Evolutionary conservation across 2,888 invertebrate genomes (phyloP).

Genomic region (Mythimna albipuncta): DNA sequence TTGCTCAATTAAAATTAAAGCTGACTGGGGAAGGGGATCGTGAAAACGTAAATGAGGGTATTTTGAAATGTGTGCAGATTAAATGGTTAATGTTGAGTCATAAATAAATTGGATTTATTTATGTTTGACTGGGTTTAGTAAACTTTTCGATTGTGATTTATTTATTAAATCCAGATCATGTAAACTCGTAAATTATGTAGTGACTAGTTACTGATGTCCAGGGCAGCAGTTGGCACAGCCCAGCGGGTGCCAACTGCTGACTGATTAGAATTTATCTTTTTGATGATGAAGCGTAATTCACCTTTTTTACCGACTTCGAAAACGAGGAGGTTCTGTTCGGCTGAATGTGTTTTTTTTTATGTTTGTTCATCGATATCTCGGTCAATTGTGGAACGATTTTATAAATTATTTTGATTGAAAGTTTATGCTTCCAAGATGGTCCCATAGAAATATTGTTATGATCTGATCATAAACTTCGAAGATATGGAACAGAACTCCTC

Average conservation of each 20-base stretch:
- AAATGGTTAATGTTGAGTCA: slow-evolving; percentile 18
- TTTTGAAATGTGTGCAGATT: slow-evolving; percentile 16
- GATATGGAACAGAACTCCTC: too few relatives aligned
- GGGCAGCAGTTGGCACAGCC: neutral
- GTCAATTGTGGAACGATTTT: too few relatives aligned
- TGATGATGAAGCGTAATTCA: too few relatives aligned
- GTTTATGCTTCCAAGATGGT: too few relatives aligned
- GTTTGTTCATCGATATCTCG: too few relatives aligned
- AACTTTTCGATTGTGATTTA: slow-evolving; percentile 33
- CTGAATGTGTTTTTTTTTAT: too few relatives aligned
- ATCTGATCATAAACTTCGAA: too few relatives aligned
- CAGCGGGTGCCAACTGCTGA: neutral
- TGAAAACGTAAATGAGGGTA: slow-evolving; percentile 26
- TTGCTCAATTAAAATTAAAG: slow-evolving; percentile 46
- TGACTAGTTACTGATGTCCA: slow-evolving; percentile 3
- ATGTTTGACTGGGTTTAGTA: slow-evolving; percentile 8
- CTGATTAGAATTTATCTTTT: neutral
- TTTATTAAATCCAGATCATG: slow-evolving; percentile 14
- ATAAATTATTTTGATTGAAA: too few relatives aligned
- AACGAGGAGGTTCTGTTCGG: too few relatives aligned
- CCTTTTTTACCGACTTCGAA: too few relatives aligned
- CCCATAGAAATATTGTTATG: too few relatives aligned
- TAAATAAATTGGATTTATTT: slow-evolving; percentile 35
- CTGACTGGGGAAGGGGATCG: slow-evolving; percentile 11
- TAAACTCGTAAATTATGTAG: slow-evolving; percentile 26